Evolutionary conservation across 2,113 vertebrate species (phyloP), one percentile per base, ranked within the genome.

Genomic region (Falcunculus frontatus): DNA sequence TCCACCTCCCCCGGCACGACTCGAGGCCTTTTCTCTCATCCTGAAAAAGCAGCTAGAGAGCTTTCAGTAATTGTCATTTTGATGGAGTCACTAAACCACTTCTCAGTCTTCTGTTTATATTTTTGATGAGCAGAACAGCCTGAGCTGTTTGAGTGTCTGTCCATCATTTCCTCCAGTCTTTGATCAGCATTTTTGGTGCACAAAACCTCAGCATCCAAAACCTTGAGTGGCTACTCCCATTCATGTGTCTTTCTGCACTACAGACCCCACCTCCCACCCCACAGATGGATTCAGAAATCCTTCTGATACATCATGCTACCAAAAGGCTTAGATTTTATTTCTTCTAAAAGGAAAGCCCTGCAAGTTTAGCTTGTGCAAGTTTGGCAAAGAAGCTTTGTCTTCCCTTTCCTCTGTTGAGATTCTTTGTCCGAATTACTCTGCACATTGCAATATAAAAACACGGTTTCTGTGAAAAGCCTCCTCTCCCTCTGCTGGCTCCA

Each of bases 401-500:
- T 90, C 73, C 14, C 27, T 72, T 90, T 94, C 64, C 76, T 94
- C 65, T 84, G 39, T 17, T 57, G 84, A 76, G 77, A 35, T 84
- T 75, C 73, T 77, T 33, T 75, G 84, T 82, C 57, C 82, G 76
- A 70, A 63, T 64, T 68, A 74, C 64, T 63, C 56, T 84, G 39
- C 21, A 18, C 32, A 49, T 56, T 68, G 73, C 46, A 76, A 53
- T 70, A 70, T 14, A 68, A 82, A 95, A 94, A 76, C 30, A 68
- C 1, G 10, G 8, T 67, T 87, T 92, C 53, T 94, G 56, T 65
- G 87, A 72, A 68, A 84, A 87, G 47, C 33, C 72, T 73, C 55
- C 75, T 87, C n/a, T 94, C 69, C 22, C 72, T 90, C 83, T 92
- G 82, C 74, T 83, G 67, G 46, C 81, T 94, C 90, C 82, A 79